Evolutionary conservation across 1,140 invertebrate genomes (phyloP), one percentile per base, ranked within the genome.

Genomic region (Drosophila insularis): DNA sequence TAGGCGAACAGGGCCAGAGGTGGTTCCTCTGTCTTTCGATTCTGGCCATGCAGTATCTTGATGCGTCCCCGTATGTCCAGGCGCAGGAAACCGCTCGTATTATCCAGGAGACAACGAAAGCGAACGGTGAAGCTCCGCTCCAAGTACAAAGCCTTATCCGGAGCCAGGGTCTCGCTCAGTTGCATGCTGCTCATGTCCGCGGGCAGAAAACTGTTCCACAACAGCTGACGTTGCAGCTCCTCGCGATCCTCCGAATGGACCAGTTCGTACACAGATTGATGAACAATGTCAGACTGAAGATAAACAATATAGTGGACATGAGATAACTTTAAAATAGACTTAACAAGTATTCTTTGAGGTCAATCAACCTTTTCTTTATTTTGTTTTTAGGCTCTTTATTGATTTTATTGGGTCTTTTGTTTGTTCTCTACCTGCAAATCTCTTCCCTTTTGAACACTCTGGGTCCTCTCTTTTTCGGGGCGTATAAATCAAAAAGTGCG

Each of bases 231-330:
- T 92, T 99, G 98, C 27, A 99, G 94, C 92, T 99, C 98, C 92
- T 99, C 98, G 13, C 99, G 94, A 92, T 99, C 99, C 93, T 99
- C 99, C 1, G 98, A 99, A 93, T 99, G 99, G 40, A 99, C 98
- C 91, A 99, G 93, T 92, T 99, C 98, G 94, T 99, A 99, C 19
- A 99, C 98, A 71, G 98, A 98, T 92, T 99, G 98, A 92, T 99
- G 98, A 50, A 99, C 98, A 76, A 99, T 99, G 93, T 99, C 99
- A 67, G 98, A 99, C 98, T 99, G 11, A 21, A 50, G 6, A 3
- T 3, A 11, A 8, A 50, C 14, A 21, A 2, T 19, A 6, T 19
- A 6, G 10, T 19, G 1, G 6, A 4, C 3, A 1, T 50, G 0
- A 50, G 17, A 8, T 1, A 8, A 19, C 1, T 21, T 4, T 11